These are phyloP conservation scores for Passerina amoena DNA, from an alignment of 2,113 vertebrate species.

Conservation along the genomic window DNA sequence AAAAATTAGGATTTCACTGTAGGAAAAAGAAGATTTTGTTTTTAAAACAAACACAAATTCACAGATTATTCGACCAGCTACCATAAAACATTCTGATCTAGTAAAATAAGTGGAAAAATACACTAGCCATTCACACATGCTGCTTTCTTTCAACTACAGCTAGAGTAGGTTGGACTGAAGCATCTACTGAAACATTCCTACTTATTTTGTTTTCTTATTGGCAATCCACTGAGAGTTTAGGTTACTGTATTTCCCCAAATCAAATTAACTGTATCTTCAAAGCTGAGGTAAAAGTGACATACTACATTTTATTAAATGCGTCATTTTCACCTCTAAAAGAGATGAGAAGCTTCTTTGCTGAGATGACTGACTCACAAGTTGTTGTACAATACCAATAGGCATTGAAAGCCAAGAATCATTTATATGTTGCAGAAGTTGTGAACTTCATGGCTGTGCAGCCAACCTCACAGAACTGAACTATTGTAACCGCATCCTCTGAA, in stretches of 20 bases:
- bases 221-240: not conserved
- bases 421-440: not conserved
- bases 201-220: not conserved
- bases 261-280: not conserved
- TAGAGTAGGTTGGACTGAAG: not conserved
- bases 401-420: not conserved
- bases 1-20: not conserved
- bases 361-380: not conserved
- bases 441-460: not conserved
- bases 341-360: not conserved
- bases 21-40: not conserved
- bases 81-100: not conserved
- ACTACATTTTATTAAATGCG: not conserved
- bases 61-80: not conserved
- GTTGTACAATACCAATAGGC: not conserved
- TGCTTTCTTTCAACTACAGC: not conserved
- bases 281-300: not conserved
- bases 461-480: not conserved
- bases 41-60: not conserved
- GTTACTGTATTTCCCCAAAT: not conserved
- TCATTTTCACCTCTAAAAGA: not conserved
- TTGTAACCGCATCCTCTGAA: not conserved
- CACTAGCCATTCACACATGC: not conserved
- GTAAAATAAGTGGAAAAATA: not conserved
- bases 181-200: not conserved